Evolutionary conservation across 2,797 vertebrate genomes (phyloP), one percentile per base, ranked within the genome.

Genomic region (Chlorospingus semifuscus): DNA sequence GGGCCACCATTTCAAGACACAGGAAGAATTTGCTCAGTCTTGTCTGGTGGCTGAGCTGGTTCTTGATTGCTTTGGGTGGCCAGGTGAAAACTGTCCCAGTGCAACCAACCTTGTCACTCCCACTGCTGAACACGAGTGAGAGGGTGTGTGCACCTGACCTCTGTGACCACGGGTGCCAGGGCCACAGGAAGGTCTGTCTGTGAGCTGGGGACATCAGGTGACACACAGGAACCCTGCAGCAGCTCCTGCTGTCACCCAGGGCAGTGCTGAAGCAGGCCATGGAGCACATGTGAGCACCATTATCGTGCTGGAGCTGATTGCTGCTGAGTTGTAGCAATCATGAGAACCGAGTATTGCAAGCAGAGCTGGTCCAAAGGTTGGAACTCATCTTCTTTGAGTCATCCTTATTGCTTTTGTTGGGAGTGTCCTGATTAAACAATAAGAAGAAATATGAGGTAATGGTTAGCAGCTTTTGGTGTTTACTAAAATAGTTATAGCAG

Each of bases 361-460:
- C 53, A 82, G 41, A 96, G 57, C 55, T 46, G 41, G 56, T 91
- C 84, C 93, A 93, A 95, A 96, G 94, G 91, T 83, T 91, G 87
- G 92, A 84, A 70, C 83, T 83, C 65, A 44, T 89, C 65, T 77
- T 92, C 87, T 66, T 83, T 91, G 83, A 91, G 72, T 91, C 69
- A 94, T 76, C 80, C 53, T 2, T 2, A 91, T 81, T 92, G 70
- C 69, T 87, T 93, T 93, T 93, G 94, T 92, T 84, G 93, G 92
- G 94, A 94, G 95, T 92, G 93, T 70, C 94, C 85, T 91, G 80
- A 72, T 95, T 84, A 92, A 95, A 94, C 56, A 90, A 39, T 57
- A 82, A 46, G 20, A 76, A 94, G 56, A 93, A 41, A 84, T 55
- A 37, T 77, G 42, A 96, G 80, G 84, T 92, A 91, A 76, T 53